Base-by-base conservation (phyloP, 2,797 vertebrate species). In the Brachyrhaphis roseni region DNA sequence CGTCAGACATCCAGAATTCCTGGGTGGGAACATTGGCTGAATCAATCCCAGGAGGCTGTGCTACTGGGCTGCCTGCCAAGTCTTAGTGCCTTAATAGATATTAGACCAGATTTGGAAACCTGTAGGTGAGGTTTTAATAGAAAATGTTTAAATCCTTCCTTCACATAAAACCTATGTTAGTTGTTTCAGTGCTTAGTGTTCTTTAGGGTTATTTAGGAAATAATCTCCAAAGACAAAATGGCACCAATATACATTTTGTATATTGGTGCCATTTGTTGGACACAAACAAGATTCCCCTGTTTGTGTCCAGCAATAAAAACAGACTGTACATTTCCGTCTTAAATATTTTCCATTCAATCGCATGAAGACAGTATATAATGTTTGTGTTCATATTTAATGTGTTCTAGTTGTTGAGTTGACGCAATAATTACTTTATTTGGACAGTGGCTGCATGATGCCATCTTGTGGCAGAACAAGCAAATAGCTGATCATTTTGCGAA, bases 1-100 rank as follows among this genome's bases (percentile, higher is more conserved):
- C 94, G 94, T 95, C 95, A 96, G 93, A 93, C 89, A 39, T 95
- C 93, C 95, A 95, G 92, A 91, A 96, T 95, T 95, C 93, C 93
- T 95, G 95, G 93, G 94, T 96, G 95, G 95, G 95, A 96, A 95
- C 92, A 55, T 76, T 85, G 91, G 90, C 91, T 91, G 87, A 93
- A 94, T 93, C 90, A 90, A 83, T 89, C 94, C 93, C 93, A 90
- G 90, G 95, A 94, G 94, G 93, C 92, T 88, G 84, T 18, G 66
- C 86, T 89, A 84, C 90, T 87, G 92, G 93, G 95, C 94, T 74
- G 70, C 31, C 82, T 64, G 91, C 95, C 95, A 95, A 90, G 86
- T 84, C 86, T 89, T 90, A 92, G 84, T 80, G 87, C 82, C 79
- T 84, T 84, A 87, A 90, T 93, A 94, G 93, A 96, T 94, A 86